phyloP scores from a whole-genome alignment of 1,140 invertebrate genomes.

The Drosophila kurseongensis region DNA sequence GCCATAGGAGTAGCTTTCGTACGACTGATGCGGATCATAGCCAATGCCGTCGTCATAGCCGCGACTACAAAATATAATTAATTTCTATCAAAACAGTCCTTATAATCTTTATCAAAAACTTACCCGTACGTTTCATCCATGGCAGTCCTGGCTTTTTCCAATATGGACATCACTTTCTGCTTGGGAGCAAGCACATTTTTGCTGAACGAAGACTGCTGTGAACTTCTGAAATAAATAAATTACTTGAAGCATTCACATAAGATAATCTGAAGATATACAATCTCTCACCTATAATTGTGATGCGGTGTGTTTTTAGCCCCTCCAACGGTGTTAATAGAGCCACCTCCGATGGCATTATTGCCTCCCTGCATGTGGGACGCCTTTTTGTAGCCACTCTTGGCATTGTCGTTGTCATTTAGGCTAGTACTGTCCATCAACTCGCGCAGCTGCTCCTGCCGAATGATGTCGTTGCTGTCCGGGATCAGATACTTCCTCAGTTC shows the following conservation, averaged over 20 bases:
- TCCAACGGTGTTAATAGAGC: constrained; percentile 23
- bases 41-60: constrained; percentile 76
- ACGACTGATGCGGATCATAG: constrained; percentile 73
- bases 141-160: constrained; percentile 91
- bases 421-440: constrained; percentile 87
- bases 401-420: constrained; percentile 65
- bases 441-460: constrained; percentile 91
- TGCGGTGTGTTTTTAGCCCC: constrained; percentile 55
- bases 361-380: constrained; percentile 45
- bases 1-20: constrained; percentile 72
- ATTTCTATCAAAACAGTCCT: background rate
- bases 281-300: constrained; percentile 62
- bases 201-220: constrained; percentile 82
- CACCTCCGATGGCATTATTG: constrained; percentile 41
- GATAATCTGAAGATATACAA: too few relatives aligned
- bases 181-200: constrained; percentile 87
- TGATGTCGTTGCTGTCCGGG: constrained; percentile 92
- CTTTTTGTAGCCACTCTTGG: constrained; percentile 64
- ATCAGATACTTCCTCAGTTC: constrained; percentile 90
- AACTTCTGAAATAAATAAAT: constrained; percentile 25
- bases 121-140: constrained; percentile 91
- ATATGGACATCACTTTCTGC: constrained; percentile 92
- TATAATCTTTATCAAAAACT: constrained; percentile 17
- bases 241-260: too few relatives aligned
- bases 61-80: constrained; percentile 47